These are phyloP conservation scores for Holothuria glaberrima DNA, from an alignment of 35 echinoderm and acorn worm species.

Conservation along the genomic window DNA sequence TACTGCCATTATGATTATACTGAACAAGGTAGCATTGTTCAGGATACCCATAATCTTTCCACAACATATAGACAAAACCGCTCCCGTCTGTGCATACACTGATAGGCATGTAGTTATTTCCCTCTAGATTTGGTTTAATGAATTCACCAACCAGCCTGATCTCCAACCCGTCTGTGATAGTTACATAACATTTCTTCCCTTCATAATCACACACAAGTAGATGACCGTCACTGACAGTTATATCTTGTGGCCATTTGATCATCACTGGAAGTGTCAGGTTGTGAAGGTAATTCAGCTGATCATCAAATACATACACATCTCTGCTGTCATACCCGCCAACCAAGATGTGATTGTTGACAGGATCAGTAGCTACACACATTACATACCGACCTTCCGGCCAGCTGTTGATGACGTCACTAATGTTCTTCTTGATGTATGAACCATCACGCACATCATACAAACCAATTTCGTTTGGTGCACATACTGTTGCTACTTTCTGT, in stretches of 20 bases:
- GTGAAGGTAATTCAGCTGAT: neutral
- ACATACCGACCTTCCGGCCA: neutral
- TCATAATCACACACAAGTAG: constrained; percentile 16
- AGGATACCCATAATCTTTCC: neutral
- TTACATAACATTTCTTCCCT: neutral
- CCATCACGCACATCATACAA: neutral
- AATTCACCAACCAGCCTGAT: neutral
- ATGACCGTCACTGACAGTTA: constrained; percentile 3
- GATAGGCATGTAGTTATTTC: neutral
- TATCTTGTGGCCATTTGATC: neutral
- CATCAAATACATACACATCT: constrained; percentile 23
- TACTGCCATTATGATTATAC: neutral
- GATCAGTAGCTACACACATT: constrained; percentile 14
- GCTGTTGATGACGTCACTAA: neutral
- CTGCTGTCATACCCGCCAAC: neutral
- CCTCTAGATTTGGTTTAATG: neutral
- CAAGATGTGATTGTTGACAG: neutral
- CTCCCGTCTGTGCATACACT: constrained; percentile 2
- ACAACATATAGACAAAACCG: constrained; percentile 8
- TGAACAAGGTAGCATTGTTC: neutral
- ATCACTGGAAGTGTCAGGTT: neutral
- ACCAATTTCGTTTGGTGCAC: neutral
- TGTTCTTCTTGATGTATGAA: neutral
- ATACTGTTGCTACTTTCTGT: neutral
- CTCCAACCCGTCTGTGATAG: neutral